phyloP scores from a whole-genome alignment of 2,888 invertebrate genomes.

The Hetaerina titia region DNA sequence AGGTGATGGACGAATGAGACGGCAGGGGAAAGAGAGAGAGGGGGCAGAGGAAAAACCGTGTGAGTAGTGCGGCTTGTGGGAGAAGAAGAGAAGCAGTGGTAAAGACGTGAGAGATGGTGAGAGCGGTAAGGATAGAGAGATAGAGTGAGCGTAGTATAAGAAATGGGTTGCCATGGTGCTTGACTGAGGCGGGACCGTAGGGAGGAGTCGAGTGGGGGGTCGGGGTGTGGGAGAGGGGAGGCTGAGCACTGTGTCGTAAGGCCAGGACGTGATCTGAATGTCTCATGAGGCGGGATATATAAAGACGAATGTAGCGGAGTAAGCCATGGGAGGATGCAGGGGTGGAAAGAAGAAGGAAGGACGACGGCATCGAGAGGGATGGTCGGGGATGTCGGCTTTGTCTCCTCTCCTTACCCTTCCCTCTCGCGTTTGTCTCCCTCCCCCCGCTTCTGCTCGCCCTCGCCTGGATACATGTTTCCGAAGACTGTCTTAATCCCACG shows the following conservation, averaged over 20 bases:
- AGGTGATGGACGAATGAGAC: background rate
- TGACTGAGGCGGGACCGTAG: background rate
- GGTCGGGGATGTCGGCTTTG: background rate
- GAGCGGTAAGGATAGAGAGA: background rate
- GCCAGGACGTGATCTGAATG: slow-evolving; percentile 44
- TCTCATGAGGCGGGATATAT: slow-evolving; percentile 39
- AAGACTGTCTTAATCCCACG: slow-evolving; percentile 2
- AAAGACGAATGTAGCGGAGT: slow-evolving; percentile 28
- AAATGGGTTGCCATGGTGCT: slow-evolving; percentile 20
- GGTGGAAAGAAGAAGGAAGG: background rate
- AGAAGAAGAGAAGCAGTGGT: background rate
- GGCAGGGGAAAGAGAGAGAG: background rate
- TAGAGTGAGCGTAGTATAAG: background rate
- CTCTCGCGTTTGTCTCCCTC: background rate
- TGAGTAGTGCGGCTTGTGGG: background rate
- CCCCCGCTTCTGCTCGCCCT: background rate
- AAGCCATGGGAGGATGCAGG: background rate
- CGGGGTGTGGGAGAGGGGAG: background rate
- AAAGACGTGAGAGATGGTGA: background rate
- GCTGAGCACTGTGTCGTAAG: slow-evolving; percentile 43
- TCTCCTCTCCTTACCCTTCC: background rate
- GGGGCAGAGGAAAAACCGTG: background rate
- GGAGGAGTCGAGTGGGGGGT: background rate
- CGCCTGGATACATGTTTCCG: slow-evolving; percentile 1
- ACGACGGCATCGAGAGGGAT: background rate